Base-by-base conservation (phyloP, 2,888 invertebrate genomes). In the Hemicrepidius hirtus region DNA sequence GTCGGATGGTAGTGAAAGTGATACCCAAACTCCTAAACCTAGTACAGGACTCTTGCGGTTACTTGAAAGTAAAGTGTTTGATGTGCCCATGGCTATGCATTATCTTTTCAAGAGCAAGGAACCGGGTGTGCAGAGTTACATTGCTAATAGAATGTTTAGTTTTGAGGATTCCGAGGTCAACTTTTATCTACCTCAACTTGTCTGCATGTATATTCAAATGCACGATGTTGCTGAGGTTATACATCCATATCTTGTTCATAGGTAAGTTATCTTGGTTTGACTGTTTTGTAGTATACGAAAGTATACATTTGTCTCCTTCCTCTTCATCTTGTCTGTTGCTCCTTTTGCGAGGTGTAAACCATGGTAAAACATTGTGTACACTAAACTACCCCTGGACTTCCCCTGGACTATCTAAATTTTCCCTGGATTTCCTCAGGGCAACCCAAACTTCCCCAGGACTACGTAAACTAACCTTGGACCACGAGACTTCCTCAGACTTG, bases 151-250 rank as follows among this genome's bases (percentile, higher is more conserved):
- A 87, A 92, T 99, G 88, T 99, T 99, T 88, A 96, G 95, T 86
- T 99, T 99, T 87, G 92, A 94, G 32, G 92, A 95, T 85, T 90
- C 90, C 77, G 97, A 98, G 80, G 97, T 99, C 76, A 98, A 99
- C 88, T 97, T 98, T 86, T 99, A 98, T 88, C 91, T 99, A 85
- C 99, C 99, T 57, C 99, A 99, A 88, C 88, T 99, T 83, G 94
- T 99, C 83, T 97, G 97, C 83, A 97, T 99, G 96, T 99, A 98
- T 86, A 95, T 99, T 87, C 97, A 98, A 88, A 97, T 98, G 93
- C 95, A 95, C 82, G 98, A 98, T 85, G 93, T 98, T 79, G 98
- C 99, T 67, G 98, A 99, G 89, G 96, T 95, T 74, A 88, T 95
- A 69, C 94, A 95, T 87, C 93, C 95, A 5, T 95, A 95, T 86